Evolutionary conservation across 2,888 invertebrate genomes (phyloP), one percentile per base, ranked within the genome.

Genomic region (Conchocele bisecta): DNA sequence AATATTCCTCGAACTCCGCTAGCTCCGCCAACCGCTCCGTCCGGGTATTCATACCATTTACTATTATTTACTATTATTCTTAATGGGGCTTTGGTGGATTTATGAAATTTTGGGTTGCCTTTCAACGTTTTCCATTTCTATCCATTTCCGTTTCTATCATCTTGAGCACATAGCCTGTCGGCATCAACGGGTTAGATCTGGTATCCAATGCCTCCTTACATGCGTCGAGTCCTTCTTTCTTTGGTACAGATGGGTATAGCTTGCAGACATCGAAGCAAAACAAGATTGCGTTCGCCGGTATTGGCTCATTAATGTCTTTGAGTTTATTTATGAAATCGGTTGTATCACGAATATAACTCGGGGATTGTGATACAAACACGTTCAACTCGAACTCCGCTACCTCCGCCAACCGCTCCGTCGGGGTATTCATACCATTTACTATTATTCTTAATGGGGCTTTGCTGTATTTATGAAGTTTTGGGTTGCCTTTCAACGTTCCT

Each of bases 211-310:
- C 64, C n/a, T 58, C 64, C 15, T 9, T 24, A 20, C 68, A 69
- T 7, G 68, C 61, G 11, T 9, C 28, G 17, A 66, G 1, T 0
- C 65, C 65, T 50, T 71, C 65, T 11, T 54, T 28, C n/a, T 33
- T 65, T 2, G 65, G 65, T 20, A 71, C 39, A 1, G 60, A 71
- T 31, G 69, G 56, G 33, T 68, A 68, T 13, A 68, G 28, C 41
- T 63, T 61, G 13, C 24, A 20, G 5, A 68, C 61, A 42, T 68
- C 61, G 57, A 61, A 61, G 20, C 61, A 68, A 35, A 68, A 61
- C 4, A 61, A 24, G n/a, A 61, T 48, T 1, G 50, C 29, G 17
- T 17, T 20, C 4, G 56, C 28, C 22, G 56, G 56, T 2, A 59
- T 4, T 9, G 31, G 53, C 28, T 29, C 17, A 9, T 33, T 20